Percentiles rank a stretch among this genome's conserved stretches.
phyloP scores from a whole-genome alignment of 2,888 invertebrate genomes.

The Catocala fraxini region DNA sequence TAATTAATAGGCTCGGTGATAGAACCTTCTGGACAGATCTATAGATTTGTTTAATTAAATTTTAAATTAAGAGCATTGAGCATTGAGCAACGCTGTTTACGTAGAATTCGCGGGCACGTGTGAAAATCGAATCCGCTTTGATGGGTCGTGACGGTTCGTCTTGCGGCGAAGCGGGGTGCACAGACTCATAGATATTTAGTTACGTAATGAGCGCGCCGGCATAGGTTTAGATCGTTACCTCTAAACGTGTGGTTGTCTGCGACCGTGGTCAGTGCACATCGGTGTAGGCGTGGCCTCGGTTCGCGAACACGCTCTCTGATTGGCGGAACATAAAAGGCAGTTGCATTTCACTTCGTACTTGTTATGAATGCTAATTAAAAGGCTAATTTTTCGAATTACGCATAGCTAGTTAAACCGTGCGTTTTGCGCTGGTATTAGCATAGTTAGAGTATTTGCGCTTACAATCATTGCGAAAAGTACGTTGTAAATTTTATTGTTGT shows the following conservation, averaged over 20 bases:
- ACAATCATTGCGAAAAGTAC: conserved; percentile 36
- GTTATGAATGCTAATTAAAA: conserved; percentile 71
- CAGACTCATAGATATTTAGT: conserved; percentile 45
- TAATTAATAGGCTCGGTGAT: conserved; percentile 56
- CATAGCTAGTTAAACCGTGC: conserved; percentile 27
- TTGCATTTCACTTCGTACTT: conserved; percentile 79
- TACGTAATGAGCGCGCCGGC: conserved; percentile 45
- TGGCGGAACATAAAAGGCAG: conserved; percentile 72
- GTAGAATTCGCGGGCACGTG: conserved; percentile 49
- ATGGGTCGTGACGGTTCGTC: conserved; percentile 39
- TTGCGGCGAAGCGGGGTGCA: conserved; percentile 37
- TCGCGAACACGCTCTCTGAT: conserved; percentile 64
- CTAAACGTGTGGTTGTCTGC: conserved; percentile 49
- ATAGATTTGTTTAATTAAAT: conserved; percentile 43
- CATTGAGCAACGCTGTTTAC: conserved; percentile 45
- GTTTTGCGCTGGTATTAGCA: conserved; percentile 40
- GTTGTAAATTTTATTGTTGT: conserved; percentile 16
- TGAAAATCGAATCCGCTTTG: conserved; percentile 57
- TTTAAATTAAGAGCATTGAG: conserved; percentile 29
- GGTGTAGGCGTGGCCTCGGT: conserved; percentile 78
- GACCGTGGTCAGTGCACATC: conserved; percentile 63
- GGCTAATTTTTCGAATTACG: conserved; percentile 56
- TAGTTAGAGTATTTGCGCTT: conserved; percentile 31
- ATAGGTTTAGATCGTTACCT: conserved; percentile 52
- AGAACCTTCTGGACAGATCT: conserved; percentile 39